Base-by-base conservation (phyloP, 2,888 invertebrate species). In the Perizoma affinitatum region DNA sequence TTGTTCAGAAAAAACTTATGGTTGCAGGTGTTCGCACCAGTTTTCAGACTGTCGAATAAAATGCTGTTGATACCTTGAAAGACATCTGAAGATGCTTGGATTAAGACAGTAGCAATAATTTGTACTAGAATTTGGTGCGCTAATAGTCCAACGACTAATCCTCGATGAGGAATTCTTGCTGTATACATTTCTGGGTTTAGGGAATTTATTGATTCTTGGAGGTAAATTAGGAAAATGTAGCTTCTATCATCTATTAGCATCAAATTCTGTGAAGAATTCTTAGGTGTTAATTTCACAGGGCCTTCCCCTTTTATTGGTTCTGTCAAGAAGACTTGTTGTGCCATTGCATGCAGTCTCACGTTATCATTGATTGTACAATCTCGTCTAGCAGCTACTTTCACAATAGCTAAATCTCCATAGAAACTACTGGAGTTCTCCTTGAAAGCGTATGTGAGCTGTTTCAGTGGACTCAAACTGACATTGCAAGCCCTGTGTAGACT, bases 81-180 rank as follows among this genome's bases (percentile, higher is more conserved):
- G 9, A 95, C 92, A 68, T 95, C 93, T 9, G 93, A 91, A 0
- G 94, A 93, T 4, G 96, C 95, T 76, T 97, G 97, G 44, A 98
- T 93, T 11, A 98, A 90, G 10, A 98, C 93, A 73, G 96, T 96
- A 4, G 97, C 98, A 63, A 98, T 95, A 55, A 98, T 96, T 88
- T 98, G 98, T 40, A 98, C 93, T 54, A 98, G 90, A 94, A 98
- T 96, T 89, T 98, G 98, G 84, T 98, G 98, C 5, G 98, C 97
- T 68, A 98, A 83, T 60, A 98, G 93, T 3, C 98, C 97, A 4
- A 98, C 96, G 0, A 98, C 96, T 54, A 98, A 87, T 69, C 96
- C 97, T 76, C 96, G 94, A 76, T 98, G 96, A 4, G 98, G 97
- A 65, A 98, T 97, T 69, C 98, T 93, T 38, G 96, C 94, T 4